Base-by-base conservation (phyloP, 2,797 vertebrate species). In the Chelonia mydas region DNA sequence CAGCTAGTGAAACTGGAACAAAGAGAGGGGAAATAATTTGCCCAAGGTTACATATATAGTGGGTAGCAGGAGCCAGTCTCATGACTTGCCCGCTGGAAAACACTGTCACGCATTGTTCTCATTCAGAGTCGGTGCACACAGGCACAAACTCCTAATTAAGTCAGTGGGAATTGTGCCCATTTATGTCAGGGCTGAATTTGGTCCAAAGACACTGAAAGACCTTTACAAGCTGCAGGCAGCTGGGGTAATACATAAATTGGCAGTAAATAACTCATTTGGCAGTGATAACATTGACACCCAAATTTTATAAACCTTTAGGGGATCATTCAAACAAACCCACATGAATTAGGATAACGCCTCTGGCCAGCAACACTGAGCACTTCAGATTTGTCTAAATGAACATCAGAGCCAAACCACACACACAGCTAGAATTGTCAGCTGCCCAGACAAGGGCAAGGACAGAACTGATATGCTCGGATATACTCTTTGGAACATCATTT, bases 1-100 rank as follows among this genome's bases (percentile, higher is more conserved):
- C 8, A 33, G 27, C 54, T 33, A 27, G 93, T 83, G 31, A 93
- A 95, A 57, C 0, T 33, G 11, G 61, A 45, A 83, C 25, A 51
- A 76, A 72, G 25, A n/a, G 16, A 17, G 33, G 33, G 61, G 33
- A 65, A n/a, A 37, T 68, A 5, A 72, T 92, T 91, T 90, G 68
- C 49, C 91, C 53, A 92, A 93, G 57, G 54, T 97, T 81, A 72
- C 15, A 31, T 0, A 77, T 53, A 37, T 92, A 51, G 84, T 94
- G 93, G 81, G 55, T 88, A 7, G n/a, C 78, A 11, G 81, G 77
- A 28, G 17, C 6, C 31, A 33, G 68, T 80, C 19, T 78, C 91
- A 81, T 23, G 65, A 37, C n/a, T 37, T 68, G 17, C 17, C n/a
- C 17, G 19, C 65, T n/a, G n/a, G n/a, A 37, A 68, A 68, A 68